Conservation (phyloP, 2,888 invertebrate species). For the Rhimphoctona megacephalus region DNA sequence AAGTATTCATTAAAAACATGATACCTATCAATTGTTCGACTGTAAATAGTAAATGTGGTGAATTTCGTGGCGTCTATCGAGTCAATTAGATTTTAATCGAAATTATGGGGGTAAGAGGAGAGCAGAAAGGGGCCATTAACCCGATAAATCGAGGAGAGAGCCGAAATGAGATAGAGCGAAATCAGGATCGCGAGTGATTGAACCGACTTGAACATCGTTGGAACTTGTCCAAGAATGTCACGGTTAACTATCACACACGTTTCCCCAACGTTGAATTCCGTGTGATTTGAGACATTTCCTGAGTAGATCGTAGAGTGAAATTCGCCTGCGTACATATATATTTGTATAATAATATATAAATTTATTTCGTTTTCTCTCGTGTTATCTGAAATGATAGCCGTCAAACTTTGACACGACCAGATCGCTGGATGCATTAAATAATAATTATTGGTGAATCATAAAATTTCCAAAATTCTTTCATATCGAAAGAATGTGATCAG, state of each 20-base stretch:
- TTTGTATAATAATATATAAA: not conserved
- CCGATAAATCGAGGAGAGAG: not conserved
- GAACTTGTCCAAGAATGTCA: conserved; percentile 61
- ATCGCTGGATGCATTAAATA: not conserved
- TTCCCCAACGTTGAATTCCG: conserved; percentile 47
- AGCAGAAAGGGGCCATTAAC: not conserved
- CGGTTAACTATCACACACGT: conserved; percentile 39
- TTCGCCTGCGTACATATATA: not conserved
- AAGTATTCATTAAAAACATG: not conserved
- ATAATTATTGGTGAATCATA: not conserved
- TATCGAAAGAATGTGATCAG: not conserved
- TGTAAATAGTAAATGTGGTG: not conserved
- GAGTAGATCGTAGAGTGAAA: conserved; percentile 11
- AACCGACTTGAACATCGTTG: conserved; percentile 51
- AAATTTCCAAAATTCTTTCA: not conserved
- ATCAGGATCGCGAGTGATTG: conserved; percentile 36
- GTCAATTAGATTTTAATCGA: not conserved
- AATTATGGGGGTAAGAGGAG: not conserved
- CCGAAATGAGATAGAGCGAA: conserved; percentile 45
- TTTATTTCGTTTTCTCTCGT: not conserved
- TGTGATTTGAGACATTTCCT: conserved; percentile 1
- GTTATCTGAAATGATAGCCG: not conserved
- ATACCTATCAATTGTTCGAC: not conserved
- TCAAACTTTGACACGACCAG: not conserved
- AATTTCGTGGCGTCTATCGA: not conserved